Evolutionary conservation across 2,888 invertebrate genomes (phyloP).

Genomic region (Prosopocoilus inquinatus): DNA sequence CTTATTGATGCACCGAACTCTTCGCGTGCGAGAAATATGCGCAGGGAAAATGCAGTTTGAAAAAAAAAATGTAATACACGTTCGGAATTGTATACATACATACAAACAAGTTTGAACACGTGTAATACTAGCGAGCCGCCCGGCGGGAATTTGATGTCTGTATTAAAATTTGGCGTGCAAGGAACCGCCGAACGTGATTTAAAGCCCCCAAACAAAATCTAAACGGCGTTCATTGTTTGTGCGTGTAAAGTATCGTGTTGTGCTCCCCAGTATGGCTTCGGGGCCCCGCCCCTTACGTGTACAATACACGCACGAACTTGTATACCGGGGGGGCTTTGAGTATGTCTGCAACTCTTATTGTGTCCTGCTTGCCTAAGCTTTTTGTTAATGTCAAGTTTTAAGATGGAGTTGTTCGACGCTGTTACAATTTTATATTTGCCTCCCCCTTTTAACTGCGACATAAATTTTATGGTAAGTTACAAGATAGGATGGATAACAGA

Average conservation of each 20-base stretch:
- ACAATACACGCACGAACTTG: slow-evolving; percentile 3
- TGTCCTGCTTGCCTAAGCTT: background rate
- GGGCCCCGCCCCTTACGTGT: slow-evolving; percentile 3
- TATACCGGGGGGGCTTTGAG: slow-evolving; percentile 3
- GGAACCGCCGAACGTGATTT: too few relatives aligned
- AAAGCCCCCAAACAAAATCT: too few relatives aligned
- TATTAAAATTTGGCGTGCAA: too few relatives aligned
- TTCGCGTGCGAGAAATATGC: background rate
- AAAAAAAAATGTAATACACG: too few relatives aligned
- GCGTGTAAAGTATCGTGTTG: background rate
- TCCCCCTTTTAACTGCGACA: too few relatives aligned
- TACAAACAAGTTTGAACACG: background rate
- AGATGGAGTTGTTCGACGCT: too few relatives aligned
- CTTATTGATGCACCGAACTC: slow-evolving; percentile 16
- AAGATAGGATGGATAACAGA: too few relatives aligned
- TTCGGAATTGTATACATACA: background rate
- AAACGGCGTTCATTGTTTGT: background rate
- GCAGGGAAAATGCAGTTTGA: background rate
- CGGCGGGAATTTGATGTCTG: too few relatives aligned
- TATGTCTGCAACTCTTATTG: slow-evolving; percentile 7
- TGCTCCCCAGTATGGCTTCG: background rate
- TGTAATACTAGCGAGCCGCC: too few relatives aligned
- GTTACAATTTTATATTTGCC: too few relatives aligned
- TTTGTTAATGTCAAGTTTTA: too few relatives aligned
- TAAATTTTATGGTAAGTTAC: too few relatives aligned